These are phyloP conservation scores for Salarias fasciatus DNA, from an alignment of 2,797 vertebrate species.

Conservation along the genomic window DNA sequence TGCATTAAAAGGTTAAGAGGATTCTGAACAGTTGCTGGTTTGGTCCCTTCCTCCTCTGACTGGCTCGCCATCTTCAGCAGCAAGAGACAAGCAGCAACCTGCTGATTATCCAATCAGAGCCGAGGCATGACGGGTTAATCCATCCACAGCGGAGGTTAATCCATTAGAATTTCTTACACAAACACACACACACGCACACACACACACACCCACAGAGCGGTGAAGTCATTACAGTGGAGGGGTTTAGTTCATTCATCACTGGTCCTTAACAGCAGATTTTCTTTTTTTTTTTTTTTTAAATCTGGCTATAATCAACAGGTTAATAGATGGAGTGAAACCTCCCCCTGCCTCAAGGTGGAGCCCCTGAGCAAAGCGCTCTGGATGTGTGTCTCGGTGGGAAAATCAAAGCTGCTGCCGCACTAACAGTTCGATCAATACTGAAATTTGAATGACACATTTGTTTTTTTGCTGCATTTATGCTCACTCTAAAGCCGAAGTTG, in stretches of 20 bases:
- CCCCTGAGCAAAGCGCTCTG: constrained; percentile 39
- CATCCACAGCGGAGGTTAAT: constrained; percentile 12
- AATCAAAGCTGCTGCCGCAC: neutral
- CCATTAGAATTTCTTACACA: constrained; percentile 27
- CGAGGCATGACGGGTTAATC: constrained; percentile 28
- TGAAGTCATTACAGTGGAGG: constrained; percentile 29
- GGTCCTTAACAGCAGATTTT: constrained; percentile 45
- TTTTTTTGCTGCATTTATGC: too few species aligned
- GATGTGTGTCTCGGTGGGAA: constrained; percentile 4
- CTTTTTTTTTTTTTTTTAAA: constrained; percentile 15
- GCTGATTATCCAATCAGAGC: constrained; percentile 38
- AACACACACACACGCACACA: constrained; percentile 18
- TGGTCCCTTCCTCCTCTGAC: too few species aligned
- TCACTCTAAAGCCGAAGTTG: too few species aligned
- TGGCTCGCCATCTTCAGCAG: too few species aligned
- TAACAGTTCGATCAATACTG: neutral
- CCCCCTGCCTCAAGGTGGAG: constrained; percentile 53
- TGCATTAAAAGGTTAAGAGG: too few species aligned
- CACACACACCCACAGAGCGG: constrained; percentile 20
- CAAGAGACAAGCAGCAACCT: constrained; percentile 5
- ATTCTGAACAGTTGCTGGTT: too few species aligned
- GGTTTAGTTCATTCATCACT: constrained; percentile 31
- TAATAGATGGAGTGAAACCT: neutral
- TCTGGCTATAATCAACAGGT: constrained; percentile 29
- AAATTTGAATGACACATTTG: neutral